A percentile compares a stretch with the other conserved stretches of the same genome.
Evolutionary conservation across 2,113 vertebrate genomes (phyloP).

Genomic region (Labeo rohita): DNA sequence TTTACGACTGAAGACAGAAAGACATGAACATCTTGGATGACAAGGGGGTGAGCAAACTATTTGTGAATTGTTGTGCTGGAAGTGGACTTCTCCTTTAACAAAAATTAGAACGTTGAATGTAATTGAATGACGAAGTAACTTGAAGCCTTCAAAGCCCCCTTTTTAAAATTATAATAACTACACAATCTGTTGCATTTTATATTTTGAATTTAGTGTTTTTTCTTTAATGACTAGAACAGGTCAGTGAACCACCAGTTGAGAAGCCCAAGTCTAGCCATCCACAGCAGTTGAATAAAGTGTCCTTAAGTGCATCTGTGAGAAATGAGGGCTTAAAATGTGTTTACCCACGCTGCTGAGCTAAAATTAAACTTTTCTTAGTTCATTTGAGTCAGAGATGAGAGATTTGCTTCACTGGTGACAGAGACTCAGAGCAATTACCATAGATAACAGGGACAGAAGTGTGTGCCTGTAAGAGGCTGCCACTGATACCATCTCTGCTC

Average conservation of each 20-base stretch:
- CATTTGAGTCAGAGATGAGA: conserved; percentile 34
- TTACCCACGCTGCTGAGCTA: background rate
- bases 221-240: background rate
- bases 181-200: background rate
- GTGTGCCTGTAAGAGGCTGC: conserved; percentile 72
- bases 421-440: conserved; percentile 54
- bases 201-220: background rate
- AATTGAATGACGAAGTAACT: background rate
- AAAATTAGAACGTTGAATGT: too few relatives aligned
- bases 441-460: conserved; percentile 78
- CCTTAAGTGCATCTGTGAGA: conserved; percentile 5
- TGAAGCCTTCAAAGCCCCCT: background rate
- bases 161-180: background rate
- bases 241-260: background rate
- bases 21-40: too few relatives aligned
- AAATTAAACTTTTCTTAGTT: conserved; percentile 40
- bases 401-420: conserved; percentile 43
- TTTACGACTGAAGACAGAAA: too few relatives aligned
- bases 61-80: too few relatives aligned
- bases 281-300: background rate
- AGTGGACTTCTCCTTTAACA: too few relatives aligned
- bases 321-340: conserved; percentile 6
- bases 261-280: background rate
- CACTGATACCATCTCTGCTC: conserved; percentile 78
- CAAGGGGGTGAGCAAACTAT: too few relatives aligned